Base-by-base conservation (phyloP, 2,113 vertebrate species). In the Syngnathus typhle region DNA sequence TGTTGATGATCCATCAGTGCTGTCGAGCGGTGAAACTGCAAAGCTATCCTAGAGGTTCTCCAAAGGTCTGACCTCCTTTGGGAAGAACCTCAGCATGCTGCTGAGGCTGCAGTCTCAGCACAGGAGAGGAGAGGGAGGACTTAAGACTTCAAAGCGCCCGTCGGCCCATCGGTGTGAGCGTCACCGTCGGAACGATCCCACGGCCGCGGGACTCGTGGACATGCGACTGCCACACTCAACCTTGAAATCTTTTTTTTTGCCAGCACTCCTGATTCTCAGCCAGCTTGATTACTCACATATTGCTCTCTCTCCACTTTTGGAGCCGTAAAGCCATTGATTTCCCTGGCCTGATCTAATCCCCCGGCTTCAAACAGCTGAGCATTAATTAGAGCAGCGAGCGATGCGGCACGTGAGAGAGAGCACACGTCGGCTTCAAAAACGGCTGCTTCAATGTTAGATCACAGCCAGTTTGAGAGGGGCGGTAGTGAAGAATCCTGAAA, bases 371-470 rank as follows among this genome's bases (percentile, higher is more conserved):
- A 74, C 70, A 82, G 71, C 76, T 67, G 65, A 72, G 83, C 78
- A 82, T 89, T 89, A 89, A 89, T 88, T 86, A 89, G 77, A 78
- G 75, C 72, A 78, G 75, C 72, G 46, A 58, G 66, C 65, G 77
- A 79, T 68, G 56, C 60, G 68, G 67, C 21, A 64, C 47, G 44
- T 65, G 11, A 69, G 59, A 69, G 61, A 67, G 69, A 77, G 78
- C 43, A 65, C 64, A 39, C 64, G 43, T 61, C 66, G 75, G 78
- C 78, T 80, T 76, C 71, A 62, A 70, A 78, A 68, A 32, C 56
- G 60, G 27, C 51, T 65, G 61, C 71, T 79, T 79, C 70, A 84
- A 74, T 73, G 76, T 63, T 68, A 64, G 80, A 84, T 84, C 69
- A 73, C 68, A 66, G 78, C 44, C 64, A 15, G 10, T 15, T 56